Percentiles rank a stretch among this genome's conserved stretches.
Conservation (phyloP, 1,140 invertebrate species). For the Drosophila parabipectinata region DNA sequence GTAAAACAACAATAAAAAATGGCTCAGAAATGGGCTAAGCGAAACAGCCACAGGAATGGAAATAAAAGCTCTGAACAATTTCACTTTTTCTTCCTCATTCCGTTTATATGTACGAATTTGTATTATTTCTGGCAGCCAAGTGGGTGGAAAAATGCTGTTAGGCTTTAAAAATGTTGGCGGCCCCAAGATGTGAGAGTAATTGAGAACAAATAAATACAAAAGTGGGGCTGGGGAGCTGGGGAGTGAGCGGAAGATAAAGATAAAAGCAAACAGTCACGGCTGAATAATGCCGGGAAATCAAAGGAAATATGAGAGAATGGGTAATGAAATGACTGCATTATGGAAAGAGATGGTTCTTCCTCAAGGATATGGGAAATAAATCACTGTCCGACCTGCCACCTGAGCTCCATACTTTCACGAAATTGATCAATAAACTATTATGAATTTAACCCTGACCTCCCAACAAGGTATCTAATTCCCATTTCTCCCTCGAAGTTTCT, state of each 20-base stretch:
- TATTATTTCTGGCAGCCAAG: conserved; percentile 52
- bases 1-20: conserved; percentile 70
- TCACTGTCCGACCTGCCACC: neutral
- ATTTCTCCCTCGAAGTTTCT: neutral
- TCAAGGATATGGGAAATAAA: neutral
- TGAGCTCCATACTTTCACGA: too few relatives aligned
- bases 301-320: conserved; percentile 41
- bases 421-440: too few relatives aligned
- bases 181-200: conserved; percentile 42
- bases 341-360: conserved; percentile 18
- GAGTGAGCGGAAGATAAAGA: conserved; percentile 8
- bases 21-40: conserved; percentile 58
- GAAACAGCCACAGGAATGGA: conserved; percentile 62
- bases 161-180: conserved; percentile 65
- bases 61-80: conserved; percentile 49
- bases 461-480: too few relatives aligned
- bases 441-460: neutral
- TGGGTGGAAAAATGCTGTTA: conserved; percentile 64
- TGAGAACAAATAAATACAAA: conserved; percentile 66
- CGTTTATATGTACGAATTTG: conserved; percentile 14
- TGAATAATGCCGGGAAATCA: conserved; percentile 23
- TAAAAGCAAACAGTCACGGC: conserved; percentile 19
- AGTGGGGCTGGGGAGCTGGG: conserved; percentile 6
- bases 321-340: conserved; percentile 41
- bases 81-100: conserved; percentile 57